Base-by-base conservation (phyloP, 2,113 vertebrate genomes). In the Oenanthe melanoleuca region DNA sequence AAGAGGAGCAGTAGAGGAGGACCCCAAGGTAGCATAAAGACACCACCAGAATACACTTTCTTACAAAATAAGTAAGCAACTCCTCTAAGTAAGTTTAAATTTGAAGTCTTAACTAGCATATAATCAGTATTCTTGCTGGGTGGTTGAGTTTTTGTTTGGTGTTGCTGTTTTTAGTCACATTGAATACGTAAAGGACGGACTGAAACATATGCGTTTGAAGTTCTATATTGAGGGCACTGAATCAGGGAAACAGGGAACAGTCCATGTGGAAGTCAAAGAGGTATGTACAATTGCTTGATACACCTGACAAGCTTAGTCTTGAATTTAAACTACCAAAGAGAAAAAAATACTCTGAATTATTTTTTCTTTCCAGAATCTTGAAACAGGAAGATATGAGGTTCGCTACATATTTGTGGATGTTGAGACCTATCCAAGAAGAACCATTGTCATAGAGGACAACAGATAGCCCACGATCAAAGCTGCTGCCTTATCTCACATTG, bases 191-290 rank as follows among this genome's bases (percentile, higher is more conserved):
- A 99, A 99, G 97, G 98, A 99, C 5, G 99, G 98, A 66, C 84
- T 98, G 89, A 99, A 98, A 87, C 97, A 98, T 34, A 98, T 99
- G 97, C 98, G 98, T 53, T 97, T 99, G 57, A 99, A 98, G 95
- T 99, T 99, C 98, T 99, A 99, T 97, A 99, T 99, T 29, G 97
- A 99, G 86, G 99, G 99, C n/a, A 98, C 98, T 2, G 99, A 99
- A 94, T 98, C 98, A 5, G 98, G 98, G 50, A 97, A 98, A 75
- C 98, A 96, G 74, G 99, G 99, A 86, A 99, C 98, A 0, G 99
- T 99, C 57, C 98, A 99, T 33, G 97, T 98, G 33, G 99, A 99
- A 95, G 98, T 99, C 60, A 99, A 98, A 97, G 98, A 99, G 99
- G 99, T 99, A 61, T 1, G 99, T 99, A 33, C 5, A 63, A 29